Conservation (phyloP, 2,113 vertebrate genomes). For the Coracopsis vasa region DNA sequence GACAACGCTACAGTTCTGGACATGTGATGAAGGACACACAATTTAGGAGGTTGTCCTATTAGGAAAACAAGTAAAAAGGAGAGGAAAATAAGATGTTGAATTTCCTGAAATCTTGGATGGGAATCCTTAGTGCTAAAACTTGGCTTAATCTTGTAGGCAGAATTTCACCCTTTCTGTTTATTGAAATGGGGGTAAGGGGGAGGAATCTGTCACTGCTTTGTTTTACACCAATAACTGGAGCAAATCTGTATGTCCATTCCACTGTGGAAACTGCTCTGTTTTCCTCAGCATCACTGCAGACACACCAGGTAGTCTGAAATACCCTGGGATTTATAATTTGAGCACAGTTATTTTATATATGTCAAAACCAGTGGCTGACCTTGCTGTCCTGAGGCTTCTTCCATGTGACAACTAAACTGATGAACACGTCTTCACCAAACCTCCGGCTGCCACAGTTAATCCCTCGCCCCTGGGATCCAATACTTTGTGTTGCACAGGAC, state of each 20-base stretch:
- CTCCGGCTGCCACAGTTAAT: background rate
- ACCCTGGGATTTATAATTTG: conserved; percentile 15
- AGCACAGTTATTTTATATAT: background rate
- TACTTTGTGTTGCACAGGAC: background rate
- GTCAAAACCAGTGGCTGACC: background rate
- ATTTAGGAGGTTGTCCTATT: background rate
- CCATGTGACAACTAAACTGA: background rate
- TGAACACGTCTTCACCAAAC: background rate
- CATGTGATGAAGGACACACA: background rate
- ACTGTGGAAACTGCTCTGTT: background rate
- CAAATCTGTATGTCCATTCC: background rate
- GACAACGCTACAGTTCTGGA: background rate
- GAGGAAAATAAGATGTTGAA: background rate
- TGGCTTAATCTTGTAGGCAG: background rate
- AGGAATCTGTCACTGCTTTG: background rate
- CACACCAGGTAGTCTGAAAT: background rate
- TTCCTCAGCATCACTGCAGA: background rate
- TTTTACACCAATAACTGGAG: background rate
- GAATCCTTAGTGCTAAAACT: background rate
- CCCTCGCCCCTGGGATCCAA: background rate
- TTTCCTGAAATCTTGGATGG: background rate
- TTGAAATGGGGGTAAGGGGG: rapidly evolving
- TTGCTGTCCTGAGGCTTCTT: conserved; percentile 13
- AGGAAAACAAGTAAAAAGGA: background rate
- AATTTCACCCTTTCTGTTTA: background rate